A percentile compares a stretch with the other conserved stretches of the same genome.
Evolutionary conservation across 1,140 invertebrate genomes (phyloP).

Genomic region (Psix sp.): DNA sequence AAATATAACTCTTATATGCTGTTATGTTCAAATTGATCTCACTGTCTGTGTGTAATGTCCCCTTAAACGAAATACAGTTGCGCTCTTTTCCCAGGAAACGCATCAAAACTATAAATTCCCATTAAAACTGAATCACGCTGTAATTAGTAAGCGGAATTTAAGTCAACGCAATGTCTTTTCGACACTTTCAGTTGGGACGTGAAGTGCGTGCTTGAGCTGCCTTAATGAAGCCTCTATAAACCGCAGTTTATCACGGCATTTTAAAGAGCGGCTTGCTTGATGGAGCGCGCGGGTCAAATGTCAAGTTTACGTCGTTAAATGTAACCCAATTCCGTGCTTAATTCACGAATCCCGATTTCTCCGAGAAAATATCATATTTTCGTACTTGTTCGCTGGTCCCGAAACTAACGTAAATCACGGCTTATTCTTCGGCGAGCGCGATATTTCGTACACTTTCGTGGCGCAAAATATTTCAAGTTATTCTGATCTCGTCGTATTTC

Average conservation of each 20-base stretch:
- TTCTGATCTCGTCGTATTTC: constrained; percentile 5
- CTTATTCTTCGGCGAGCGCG: too few relatives aligned
- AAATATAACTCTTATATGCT: too few relatives aligned
- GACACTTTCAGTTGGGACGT: constrained; percentile 21
- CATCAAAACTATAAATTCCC: constrained; percentile 18
- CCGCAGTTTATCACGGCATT: constrained; percentile 23
- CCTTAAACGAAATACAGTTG: too few relatives aligned
- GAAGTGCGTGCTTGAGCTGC: constrained; percentile 15
- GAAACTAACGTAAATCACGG: too few relatives aligned
- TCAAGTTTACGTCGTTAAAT: constrained; percentile 29
- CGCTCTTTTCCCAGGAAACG: too few relatives aligned
- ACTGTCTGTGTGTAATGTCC: too few relatives aligned
- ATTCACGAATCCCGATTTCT: constrained; percentile 5
- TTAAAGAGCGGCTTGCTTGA: constrained; percentile 32
- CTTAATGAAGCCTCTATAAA: constrained; percentile 30
- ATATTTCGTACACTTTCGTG: too few relatives aligned
- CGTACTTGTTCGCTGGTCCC: too few relatives aligned
- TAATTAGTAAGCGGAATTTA: constrained; percentile 21
- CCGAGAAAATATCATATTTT: too few relatives aligned
- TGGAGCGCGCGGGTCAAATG: constrained; percentile 34
- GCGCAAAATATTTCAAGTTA: not conserved
- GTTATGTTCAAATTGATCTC: too few relatives aligned
- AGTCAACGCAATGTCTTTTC: constrained; percentile 25
- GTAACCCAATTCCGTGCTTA: constrained; percentile 13
- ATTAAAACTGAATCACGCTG: constrained; percentile 24